Evolutionary conservation across 1,140 invertebrate species (phyloP).

Genomic region (Halictus rubicundus): DNA sequence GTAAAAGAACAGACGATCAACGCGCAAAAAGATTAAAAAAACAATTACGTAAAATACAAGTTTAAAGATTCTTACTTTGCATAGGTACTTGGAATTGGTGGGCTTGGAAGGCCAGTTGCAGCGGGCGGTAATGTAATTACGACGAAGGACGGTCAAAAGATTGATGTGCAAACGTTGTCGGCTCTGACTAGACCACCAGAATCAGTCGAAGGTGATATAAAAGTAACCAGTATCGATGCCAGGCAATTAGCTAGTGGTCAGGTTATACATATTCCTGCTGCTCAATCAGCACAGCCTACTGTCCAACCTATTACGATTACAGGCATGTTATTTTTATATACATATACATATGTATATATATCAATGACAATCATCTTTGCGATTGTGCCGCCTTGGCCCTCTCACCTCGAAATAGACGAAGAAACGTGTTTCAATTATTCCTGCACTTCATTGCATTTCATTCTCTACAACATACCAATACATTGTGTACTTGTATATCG

Average conservation of each 20-base stretch:
- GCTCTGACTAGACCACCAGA: slow-evolving; percentile 72
- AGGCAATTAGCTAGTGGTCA: slow-evolving; percentile 77
- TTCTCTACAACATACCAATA: neutral
- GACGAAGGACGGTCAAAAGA: slow-evolving; percentile 79
- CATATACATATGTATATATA: neutral
- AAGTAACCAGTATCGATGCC: slow-evolving; percentile 77
- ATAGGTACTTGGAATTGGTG: slow-evolving; percentile 76
- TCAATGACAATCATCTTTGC: neutral
- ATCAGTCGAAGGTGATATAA: slow-evolving; percentile 73
- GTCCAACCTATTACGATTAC: slow-evolving; percentile 84
- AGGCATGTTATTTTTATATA: slow-evolving; percentile 56
- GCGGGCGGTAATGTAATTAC: slow-evolving; percentile 71
- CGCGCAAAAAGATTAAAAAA: neutral
- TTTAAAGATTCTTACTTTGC: slow-evolving; percentile 13
- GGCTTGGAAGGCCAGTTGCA: slow-evolving; percentile 68
- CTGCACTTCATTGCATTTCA: neutral
- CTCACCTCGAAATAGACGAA: neutral
- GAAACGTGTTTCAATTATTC: neutral
- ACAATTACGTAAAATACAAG: neutral
- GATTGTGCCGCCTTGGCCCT: no score
- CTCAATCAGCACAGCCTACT: slow-evolving; percentile 73
- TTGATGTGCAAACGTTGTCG: slow-evolving; percentile 76
- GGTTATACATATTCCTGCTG: slow-evolving; percentile 78
- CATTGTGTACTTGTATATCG: neutral
- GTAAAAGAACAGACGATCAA: slow-evolving; percentile 49